These are phyloP conservation scores for Caprella mutica DNA, from an alignment of 2,888 invertebrate genomes.

Conservation along the genomic window DNA sequence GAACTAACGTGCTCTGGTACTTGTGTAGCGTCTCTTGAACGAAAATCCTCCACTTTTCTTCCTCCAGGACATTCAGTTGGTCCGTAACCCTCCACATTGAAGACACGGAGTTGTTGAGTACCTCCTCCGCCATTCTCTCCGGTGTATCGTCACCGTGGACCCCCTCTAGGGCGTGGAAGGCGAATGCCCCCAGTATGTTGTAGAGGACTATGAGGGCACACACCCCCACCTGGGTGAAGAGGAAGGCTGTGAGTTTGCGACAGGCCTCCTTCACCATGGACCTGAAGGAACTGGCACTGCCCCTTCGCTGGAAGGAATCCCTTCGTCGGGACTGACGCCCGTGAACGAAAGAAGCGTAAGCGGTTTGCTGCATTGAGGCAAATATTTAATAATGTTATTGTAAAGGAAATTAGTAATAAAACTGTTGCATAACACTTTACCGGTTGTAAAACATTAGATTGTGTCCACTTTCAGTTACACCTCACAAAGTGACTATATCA, in stretches of 20 bases:
- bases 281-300: not conserved
- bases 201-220: constrained; percentile 83
- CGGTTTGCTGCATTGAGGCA: constrained; percentile 5
- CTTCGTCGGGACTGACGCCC: not conserved
- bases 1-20: constrained; percentile 61
- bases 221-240: constrained; percentile 89
- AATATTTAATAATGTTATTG: too few species aligned
- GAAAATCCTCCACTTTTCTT: constrained; percentile 60
- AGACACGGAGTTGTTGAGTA: constrained; percentile 11
- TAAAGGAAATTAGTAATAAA: too few species aligned
- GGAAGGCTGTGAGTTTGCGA: constrained; percentile 37
- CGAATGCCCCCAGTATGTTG: constrained; percentile 79
- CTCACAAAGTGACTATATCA: too few species aligned
- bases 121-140: constrained; percentile 49
- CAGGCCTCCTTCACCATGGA: not conserved
- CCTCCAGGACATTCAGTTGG: constrained; percentile 57
- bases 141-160: constrained; percentile 42
- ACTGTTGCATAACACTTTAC: too few species aligned
- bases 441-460: too few species aligned
- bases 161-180: constrained; percentile 50
- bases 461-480: too few species aligned
- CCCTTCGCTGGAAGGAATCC: not conserved
- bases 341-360: not conserved
- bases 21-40: constrained; percentile 53
- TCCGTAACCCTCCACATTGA: constrained; percentile 64